Evolutionary conservation across 2,797 vertebrate genomes (phyloP).

Genomic region (Pipistrellus kuhlii): DNA sequence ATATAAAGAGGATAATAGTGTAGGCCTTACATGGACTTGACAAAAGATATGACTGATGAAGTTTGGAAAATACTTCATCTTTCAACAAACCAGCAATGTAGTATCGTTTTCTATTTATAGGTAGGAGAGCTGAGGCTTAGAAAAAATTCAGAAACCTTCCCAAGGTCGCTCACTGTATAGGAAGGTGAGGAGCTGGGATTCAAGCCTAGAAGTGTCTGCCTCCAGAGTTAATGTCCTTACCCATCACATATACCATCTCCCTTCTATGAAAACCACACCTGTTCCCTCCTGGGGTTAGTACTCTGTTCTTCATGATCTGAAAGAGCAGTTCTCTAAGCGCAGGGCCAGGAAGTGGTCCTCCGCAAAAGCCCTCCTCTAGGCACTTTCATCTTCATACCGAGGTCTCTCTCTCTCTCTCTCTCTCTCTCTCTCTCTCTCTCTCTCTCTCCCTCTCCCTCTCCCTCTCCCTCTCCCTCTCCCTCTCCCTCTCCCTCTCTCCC

Average conservation of each 20-base stretch:
- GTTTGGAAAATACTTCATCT: not conserved
- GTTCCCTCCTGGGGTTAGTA: not conserved
- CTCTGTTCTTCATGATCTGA: not conserved
- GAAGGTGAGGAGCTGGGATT: not conserved
- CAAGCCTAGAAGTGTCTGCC: not conserved
- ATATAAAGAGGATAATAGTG: not conserved
- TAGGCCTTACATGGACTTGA: not conserved
- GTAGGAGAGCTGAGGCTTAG: not conserved
- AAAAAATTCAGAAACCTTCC: slow-evolving; percentile 22
- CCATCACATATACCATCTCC: not conserved
- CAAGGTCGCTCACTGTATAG: not conserved
- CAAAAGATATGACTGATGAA: slow-evolving; percentile 14
- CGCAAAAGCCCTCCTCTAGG: not conserved
- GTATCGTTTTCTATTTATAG: not conserved
- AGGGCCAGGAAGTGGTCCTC: not conserved
- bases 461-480: too few relatives aligned
- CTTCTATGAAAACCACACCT: not conserved
- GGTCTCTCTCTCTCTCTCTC: not conserved
- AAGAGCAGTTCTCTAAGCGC: not conserved
- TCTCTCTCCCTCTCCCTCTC: too few relatives aligned
- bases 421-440: too few relatives aligned
- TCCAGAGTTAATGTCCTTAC: not conserved
- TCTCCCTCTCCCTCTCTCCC: not conserved
- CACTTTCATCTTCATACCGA: not conserved
- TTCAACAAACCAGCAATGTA: not conserved